Percentiles rank a stretch among this genome's conserved stretches.
phyloP scores from a whole-genome alignment of 2,113 vertebrate species.

The Otocyon megalotis region DNA sequence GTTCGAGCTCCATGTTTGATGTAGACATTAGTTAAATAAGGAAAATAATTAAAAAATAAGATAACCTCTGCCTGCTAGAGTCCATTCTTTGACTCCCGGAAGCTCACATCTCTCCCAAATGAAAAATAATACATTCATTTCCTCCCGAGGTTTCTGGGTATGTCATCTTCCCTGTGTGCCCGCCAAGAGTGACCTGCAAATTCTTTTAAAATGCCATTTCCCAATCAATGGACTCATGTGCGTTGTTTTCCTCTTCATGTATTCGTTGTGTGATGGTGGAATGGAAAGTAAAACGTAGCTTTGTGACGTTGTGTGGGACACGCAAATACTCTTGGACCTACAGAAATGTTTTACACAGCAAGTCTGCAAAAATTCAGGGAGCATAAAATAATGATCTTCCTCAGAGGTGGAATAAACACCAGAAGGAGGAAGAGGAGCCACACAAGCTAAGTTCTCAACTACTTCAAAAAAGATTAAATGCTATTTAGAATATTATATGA shows the following conservation, averaged over 20 bases:
- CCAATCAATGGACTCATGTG: no score
- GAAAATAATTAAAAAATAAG: no score
- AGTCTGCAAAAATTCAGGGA: background rate
- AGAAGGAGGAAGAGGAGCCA: background rate
- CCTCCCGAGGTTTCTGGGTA: rapidly evolving
- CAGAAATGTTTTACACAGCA: no score
- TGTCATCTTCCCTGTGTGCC: background rate
- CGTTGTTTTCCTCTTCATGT: background rate
- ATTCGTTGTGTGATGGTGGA: background rate
- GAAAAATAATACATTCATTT: background rate
- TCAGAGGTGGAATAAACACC: background rate
- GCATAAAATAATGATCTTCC: background rate
- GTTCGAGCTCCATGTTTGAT: background rate
- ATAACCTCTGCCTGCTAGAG: no score
- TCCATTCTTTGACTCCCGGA: no score
- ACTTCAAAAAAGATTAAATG: background rate
- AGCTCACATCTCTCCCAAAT: background rate
- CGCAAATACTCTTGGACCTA: background rate
- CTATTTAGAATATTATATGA: background rate
- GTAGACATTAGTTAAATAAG: background rate
- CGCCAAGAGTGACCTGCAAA: background rate
- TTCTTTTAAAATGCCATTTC: background rate
- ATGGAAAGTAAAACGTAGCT: background rate
- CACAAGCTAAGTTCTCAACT: background rate
- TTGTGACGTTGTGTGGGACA: background rate